phyloP scores from a whole-genome alignment of 2,797 vertebrate genomes.

The Glossophaga mutica region DNA sequence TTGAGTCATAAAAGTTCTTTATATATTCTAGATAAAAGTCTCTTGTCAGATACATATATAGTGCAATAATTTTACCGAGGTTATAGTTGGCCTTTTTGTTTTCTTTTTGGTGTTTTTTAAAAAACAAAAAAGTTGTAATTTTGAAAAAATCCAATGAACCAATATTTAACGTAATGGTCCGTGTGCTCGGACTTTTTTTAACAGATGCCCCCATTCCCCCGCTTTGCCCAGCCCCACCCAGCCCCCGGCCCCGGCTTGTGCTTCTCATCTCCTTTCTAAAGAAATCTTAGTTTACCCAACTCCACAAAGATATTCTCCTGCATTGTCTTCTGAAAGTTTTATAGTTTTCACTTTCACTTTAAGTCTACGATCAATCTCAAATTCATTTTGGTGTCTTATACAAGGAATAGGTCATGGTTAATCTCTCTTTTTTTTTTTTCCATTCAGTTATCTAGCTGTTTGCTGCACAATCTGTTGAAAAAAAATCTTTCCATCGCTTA shows the following conservation, averaged over 20 bases:
- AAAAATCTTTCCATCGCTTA: background rate
- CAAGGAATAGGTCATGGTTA: background rate
- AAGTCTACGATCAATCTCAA: background rate
- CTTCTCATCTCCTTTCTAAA: background rate
- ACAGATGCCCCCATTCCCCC: background rate
- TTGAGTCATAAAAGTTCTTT: background rate
- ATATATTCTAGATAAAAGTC: background rate
- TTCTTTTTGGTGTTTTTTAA: background rate
- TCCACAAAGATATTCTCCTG: background rate
- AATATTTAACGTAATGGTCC: background rate
- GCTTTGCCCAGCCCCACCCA: background rate
- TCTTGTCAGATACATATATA: background rate
- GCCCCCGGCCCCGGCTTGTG: background rate
- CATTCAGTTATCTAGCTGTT: background rate
- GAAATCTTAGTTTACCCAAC: background rate
- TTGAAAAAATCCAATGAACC: background rate
- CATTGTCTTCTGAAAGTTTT: background rate
- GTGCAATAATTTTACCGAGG: background rate
- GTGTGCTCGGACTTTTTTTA: background rate
- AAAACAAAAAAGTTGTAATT: background rate
- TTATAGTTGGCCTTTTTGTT: background rate
- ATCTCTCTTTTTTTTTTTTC: background rate
- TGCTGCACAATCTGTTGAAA: background rate
- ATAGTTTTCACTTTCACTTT: background rate
- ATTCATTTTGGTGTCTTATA: background rate